Evolutionary conservation across 2,113 vertebrate genomes (phyloP).

Genomic region (Oxygymnocypris stewartii): DNA sequence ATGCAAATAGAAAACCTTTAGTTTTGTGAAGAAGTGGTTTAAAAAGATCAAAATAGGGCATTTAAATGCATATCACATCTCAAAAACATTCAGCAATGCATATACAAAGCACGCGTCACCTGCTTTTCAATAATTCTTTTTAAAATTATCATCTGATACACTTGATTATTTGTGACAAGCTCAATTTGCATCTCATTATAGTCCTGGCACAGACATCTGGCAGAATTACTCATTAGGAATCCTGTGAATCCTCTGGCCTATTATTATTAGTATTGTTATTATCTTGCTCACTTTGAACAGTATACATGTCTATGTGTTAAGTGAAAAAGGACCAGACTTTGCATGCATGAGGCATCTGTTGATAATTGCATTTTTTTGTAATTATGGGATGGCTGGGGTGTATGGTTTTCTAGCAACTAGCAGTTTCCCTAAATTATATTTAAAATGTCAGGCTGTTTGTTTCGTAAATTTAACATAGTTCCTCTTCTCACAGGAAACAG

Average conservation of each 20-base stretch:
- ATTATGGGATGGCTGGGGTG: neutral
- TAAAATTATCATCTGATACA: conserved; percentile 44
- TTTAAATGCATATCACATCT: neutral
- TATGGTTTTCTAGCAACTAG: neutral
- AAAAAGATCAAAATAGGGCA: neutral
- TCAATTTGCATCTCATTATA: conserved; percentile 58
- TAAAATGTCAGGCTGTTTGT: neutral
- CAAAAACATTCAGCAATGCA: neutral
- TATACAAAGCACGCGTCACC: neutral
- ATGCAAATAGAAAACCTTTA: neutral
- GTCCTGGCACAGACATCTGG: conserved; percentile 56
- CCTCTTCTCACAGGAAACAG: too few relatives aligned
- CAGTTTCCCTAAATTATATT: neutral
- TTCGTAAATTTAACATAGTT: neutral
- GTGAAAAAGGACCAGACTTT: neutral
- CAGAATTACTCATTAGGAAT: conserved; percentile 17
- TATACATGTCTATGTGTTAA: neutral
- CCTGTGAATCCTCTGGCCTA: neutral
- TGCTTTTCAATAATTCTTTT: conserved; percentile 40
- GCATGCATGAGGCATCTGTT: neutral
- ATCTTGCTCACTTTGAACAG: neutral
- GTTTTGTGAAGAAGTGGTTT: neutral
- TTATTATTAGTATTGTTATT: neutral
- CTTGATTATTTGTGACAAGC: conserved; percentile 56
- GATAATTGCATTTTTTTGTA: neutral